A percentile compares a stretch with the other conserved stretches of the same genome.
Evolutionary conservation across 2,797 vertebrate genomes (phyloP).

Genomic region (Malacoctenus gilli): DNA sequence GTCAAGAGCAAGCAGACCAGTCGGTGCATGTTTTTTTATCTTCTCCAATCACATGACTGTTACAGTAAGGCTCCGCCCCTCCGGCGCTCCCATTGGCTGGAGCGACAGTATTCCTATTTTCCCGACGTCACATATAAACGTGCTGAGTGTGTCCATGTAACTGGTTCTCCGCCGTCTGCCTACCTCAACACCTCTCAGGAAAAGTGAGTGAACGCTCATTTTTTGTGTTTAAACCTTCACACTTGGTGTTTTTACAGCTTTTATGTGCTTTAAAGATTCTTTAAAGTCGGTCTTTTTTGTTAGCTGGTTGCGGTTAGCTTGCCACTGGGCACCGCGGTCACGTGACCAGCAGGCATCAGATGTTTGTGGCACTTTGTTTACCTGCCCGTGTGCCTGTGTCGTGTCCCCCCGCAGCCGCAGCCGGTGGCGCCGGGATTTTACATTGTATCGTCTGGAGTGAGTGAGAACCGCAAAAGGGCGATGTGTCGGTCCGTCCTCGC

Average conservation of each 20-base stretch:
- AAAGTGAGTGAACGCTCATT: constrained; percentile 38
- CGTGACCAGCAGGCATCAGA: too few relatives aligned
- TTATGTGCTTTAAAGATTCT: accelerated
- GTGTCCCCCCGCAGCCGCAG: neutral
- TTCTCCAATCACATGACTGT: constrained; percentile 45
- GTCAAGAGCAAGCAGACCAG: neutral
- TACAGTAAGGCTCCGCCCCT: constrained; percentile 35
- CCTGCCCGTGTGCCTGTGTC: neutral
- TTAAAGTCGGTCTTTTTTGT: neutral
- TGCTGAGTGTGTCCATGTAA: neutral
- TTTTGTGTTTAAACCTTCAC: too few relatives aligned
- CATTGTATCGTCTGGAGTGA: too few relatives aligned
- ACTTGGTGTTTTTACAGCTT: too few relatives aligned
- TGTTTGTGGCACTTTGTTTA: constrained; percentile 1
- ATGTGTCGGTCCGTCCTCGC: constrained; percentile 73
- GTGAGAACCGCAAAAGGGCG: constrained; percentile 19
- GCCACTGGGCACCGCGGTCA: constrained; percentile 14
- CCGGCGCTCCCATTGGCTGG: constrained; percentile 59
- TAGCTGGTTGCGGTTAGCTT: constrained; percentile 15
- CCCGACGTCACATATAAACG: constrained; percentile 46
- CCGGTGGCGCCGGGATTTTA: too few relatives aligned
- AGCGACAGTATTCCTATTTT: constrained; percentile 5
- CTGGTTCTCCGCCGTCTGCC: accelerated
- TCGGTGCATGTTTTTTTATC: neutral
- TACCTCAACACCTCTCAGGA: accelerated